A percentile compares a stretch with the other conserved stretches of the same genome.
Conservation (phyloP, 2,113 vertebrate genomes). For the Micromys minutus region DNA sequence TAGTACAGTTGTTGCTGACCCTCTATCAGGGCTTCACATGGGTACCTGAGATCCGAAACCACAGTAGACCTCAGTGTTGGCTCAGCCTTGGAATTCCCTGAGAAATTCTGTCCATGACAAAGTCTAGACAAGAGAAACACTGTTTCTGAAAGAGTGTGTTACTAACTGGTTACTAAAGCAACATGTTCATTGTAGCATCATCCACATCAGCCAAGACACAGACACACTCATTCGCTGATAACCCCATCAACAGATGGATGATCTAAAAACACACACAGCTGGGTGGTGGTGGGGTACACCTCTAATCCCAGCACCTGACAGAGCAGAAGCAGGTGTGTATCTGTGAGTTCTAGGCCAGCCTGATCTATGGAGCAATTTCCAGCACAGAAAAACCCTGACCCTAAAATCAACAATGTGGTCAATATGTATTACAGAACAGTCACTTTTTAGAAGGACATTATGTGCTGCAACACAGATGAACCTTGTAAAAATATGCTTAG, state of each 20-base stretch:
- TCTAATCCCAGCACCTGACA: no score
- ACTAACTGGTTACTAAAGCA: slow-evolving; percentile 16
- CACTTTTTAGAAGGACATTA: not conserved
- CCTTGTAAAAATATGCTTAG: not conserved
- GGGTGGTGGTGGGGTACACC: no score
- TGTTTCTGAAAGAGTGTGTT: slow-evolving; percentile 40
- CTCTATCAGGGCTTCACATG: not conserved
- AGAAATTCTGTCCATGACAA: not conserved
- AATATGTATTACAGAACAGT: not conserved
- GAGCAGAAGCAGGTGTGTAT: no score
- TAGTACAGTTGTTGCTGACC: not conserved
- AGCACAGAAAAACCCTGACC: no score
- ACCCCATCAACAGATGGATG: not conserved
- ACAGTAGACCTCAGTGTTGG: not conserved
- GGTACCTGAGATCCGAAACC: not conserved
- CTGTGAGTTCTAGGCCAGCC: no score
- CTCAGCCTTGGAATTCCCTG: not conserved
- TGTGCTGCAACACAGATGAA: not conserved
- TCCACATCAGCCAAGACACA: not conserved
- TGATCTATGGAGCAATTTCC: no score
- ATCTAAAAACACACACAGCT: not conserved
- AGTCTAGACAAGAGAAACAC: not conserved
- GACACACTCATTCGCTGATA: not conserved
- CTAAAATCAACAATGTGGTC: not conserved
- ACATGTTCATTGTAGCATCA: not conserved